phyloP scores from a whole-genome alignment of 2,888 invertebrate species.

The Eupithecia pulchellata region DNA sequence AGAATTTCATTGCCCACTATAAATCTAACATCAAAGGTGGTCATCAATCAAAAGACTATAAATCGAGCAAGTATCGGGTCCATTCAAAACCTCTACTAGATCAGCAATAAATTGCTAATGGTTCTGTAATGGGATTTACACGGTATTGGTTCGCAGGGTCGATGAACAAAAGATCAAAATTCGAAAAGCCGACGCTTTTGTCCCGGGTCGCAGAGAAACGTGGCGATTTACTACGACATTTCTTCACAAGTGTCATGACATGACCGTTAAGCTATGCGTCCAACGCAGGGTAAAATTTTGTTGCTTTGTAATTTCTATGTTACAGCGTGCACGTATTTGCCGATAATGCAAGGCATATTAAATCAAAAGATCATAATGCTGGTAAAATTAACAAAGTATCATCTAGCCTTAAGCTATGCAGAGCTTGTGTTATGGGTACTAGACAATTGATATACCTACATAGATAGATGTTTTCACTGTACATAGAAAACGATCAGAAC shows the following conservation, averaged over 20 bases:
- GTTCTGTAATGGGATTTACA: conserved; percentile 29
- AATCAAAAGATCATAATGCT: too few species aligned
- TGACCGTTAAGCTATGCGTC: too few species aligned
- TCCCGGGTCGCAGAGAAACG: neutral
- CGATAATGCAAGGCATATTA: too few species aligned
- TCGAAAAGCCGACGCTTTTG: conserved; percentile 9
- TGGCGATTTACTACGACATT: neutral
- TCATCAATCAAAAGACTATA: conserved; percentile 15
- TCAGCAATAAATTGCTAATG: conserved; percentile 32
- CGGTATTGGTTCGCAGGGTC: conserved; percentile 1
- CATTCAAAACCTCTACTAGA: conserved; percentile 37
- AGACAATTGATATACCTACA: too few species aligned
- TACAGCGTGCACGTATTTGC: too few species aligned
- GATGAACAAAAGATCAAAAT: neutral
- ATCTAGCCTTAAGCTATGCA: too few species aligned
- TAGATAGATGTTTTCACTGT: too few species aligned
- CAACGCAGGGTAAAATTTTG: too few species aligned
- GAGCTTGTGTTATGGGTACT: too few species aligned
- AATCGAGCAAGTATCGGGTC: conserved; percentile 13
- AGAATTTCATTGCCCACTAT: conserved; percentile 15
- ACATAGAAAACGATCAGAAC: too few species aligned
- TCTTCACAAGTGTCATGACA: neutral
- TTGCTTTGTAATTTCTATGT: too few species aligned
- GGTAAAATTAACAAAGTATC: too few species aligned
- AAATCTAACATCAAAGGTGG: conserved; percentile 20